Evolutionary conservation across 2,888 invertebrate species (phyloP).

Genomic region (Aporophyla lueneburgensis): DNA sequence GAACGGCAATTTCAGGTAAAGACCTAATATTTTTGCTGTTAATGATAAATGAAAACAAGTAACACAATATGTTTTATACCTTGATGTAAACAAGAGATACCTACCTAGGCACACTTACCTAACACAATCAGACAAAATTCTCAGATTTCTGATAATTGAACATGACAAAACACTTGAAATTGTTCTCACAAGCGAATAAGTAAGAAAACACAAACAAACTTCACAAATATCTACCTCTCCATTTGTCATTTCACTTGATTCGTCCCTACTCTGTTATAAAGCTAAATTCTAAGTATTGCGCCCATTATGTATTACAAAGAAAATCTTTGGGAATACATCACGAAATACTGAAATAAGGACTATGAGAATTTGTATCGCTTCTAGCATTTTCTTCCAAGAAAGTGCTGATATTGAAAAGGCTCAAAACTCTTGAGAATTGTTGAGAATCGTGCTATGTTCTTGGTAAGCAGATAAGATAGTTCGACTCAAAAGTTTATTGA

Average conservation of each 20-base stretch:
- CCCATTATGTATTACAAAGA: slow-evolving; percentile 13
- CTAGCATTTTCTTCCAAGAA: neutral
- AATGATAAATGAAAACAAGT: neutral
- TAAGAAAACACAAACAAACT: slow-evolving; percentile 1
- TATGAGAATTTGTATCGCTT: slow-evolving; percentile 26
- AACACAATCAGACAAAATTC: neutral
- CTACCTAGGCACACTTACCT: neutral
- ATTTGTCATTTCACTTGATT: slow-evolving; percentile 16
- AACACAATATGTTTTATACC: neutral
- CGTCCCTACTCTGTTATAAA: neutral
- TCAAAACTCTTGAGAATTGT: slow-evolving; percentile 6
- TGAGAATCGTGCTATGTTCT: neutral
- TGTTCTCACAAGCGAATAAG: slow-evolving; percentile 6
- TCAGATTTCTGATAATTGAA: neutral
- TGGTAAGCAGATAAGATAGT: neutral
- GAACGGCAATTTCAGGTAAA: too few relatives aligned
- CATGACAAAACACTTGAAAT: neutral
- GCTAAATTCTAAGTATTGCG: neutral
- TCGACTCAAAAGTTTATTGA: neutral
- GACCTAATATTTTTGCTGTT: neutral
- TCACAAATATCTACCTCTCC: neutral
- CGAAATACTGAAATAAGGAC: slow-evolving; percentile 27
- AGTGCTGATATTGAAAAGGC: slow-evolving; percentile 24
- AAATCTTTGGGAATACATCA: slow-evolving; percentile 19
- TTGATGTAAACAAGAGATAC: neutral